These are phyloP conservation scores for Rhogogaster chlorosoma DNA, from an alignment of 2,888 invertebrate species.

Conservation along the genomic window DNA sequence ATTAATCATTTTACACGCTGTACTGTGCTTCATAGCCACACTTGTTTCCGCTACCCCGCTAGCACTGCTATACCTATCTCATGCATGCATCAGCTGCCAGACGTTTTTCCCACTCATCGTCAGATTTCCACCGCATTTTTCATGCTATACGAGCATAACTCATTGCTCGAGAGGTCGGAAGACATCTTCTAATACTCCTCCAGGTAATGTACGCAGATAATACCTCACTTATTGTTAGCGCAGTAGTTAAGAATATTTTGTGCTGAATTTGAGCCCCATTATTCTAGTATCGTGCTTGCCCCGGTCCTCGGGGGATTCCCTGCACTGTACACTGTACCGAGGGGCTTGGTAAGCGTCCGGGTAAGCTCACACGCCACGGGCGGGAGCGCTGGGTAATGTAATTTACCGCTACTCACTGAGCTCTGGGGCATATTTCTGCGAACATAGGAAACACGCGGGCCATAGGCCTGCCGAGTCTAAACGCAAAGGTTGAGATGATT, in stretches of 20 bases:
- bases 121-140: neutral
- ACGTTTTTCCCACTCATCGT: neutral
- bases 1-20: conserved; percentile 39
- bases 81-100: neutral
- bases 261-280: neutral
- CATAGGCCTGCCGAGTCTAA: neutral
- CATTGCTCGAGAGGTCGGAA: neutral
- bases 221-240: neutral
- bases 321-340: neutral
- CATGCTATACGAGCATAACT: neutral
- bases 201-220: neutral
- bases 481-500: neutral
- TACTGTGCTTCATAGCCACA: neutral
- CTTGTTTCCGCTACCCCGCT: neutral
- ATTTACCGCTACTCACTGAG: conserved; percentile 36
- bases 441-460: neutral
- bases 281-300: neutral
- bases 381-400: conserved; percentile 5
- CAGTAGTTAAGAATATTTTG: conserved; percentile 2
- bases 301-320: neutral
- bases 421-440: conserved; percentile 12
- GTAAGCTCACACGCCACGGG: conserved; percentile 9
- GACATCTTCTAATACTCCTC: too few species aligned
- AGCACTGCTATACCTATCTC: neutral
- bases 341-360: conserved; percentile 13